A percentile compares a stretch with the other conserved stretches of the same genome.
These are phyloP conservation scores for Lucinisca nassula DNA, from an alignment of 2,888 invertebrate genomes.

Conservation along the genomic window DNA sequence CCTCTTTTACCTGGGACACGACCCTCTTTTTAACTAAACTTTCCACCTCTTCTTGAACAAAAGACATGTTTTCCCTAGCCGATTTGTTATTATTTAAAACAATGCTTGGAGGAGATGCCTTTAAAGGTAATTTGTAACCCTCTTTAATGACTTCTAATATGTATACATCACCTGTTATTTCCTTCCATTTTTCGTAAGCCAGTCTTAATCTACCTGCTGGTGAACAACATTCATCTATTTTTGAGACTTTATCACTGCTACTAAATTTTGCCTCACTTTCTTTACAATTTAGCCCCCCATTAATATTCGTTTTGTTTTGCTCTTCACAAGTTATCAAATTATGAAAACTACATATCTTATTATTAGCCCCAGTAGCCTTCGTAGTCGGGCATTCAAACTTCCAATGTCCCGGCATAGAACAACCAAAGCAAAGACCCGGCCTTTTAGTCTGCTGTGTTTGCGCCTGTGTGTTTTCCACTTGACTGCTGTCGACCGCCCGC, in stretches of 20 bases:
- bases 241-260: too few species aligned
- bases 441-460: not conserved
- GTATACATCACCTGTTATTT: not conserved
- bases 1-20: not conserved
- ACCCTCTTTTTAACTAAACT: not conserved
- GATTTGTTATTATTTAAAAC: slow-evolving; percentile 4
- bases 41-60: not conserved
- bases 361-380: not conserved
- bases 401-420: not conserved
- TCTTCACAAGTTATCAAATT: not conserved
- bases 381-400: not conserved
- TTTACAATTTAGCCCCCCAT: not conserved
- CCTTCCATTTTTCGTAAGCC: slow-evolving; percentile 9
- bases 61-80: not conserved
- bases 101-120: not conserved
- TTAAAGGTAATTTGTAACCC: slow-evolving; percentile 17
- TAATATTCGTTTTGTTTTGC: too few species aligned
- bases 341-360: not conserved
- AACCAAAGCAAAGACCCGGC: not conserved
- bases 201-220: not conserved
- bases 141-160: slow-evolving; percentile 18
- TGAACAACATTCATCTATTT: too few species aligned
- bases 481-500: not conserved
- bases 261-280: too few species aligned
- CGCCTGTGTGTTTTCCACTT: not conserved